A percentile compares a stretch with the other conserved stretches of the same genome.
Conservation (phyloP, 2,113 vertebrate genomes). For the Promerops cafer region DNA sequence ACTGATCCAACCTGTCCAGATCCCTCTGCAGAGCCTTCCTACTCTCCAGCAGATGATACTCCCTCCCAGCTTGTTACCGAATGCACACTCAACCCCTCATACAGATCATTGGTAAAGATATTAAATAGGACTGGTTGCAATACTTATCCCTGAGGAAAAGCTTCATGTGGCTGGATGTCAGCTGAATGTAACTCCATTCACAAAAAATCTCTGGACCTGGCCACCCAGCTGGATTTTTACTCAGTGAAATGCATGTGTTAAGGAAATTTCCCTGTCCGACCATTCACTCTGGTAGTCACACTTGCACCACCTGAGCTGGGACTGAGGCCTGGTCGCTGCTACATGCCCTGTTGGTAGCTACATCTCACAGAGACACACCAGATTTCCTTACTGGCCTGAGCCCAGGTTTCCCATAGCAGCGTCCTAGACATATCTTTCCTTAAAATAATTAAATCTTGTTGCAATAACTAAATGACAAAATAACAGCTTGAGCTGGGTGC, state of each 20-base stretch:
- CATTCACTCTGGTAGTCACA: neutral
- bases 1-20: neutral
- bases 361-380: neutral
- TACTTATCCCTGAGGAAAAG: neutral
- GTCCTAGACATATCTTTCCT: neutral
- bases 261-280: neutral
- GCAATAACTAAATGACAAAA: neutral
- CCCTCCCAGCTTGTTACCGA: neutral
- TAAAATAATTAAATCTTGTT: neutral
- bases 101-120: neutral
- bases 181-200: neutral
- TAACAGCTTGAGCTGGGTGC: neutral
- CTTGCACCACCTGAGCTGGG: neutral
- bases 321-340: accelerated
- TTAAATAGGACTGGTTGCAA: neutral
- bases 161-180: neutral
- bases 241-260: neutral
- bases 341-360: neutral
- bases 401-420: neutral
- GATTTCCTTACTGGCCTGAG: neutral
- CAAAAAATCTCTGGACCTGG: neutral
- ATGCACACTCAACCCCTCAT: neutral
- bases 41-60: neutral
- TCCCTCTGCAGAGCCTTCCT: neutral
- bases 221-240: neutral